These are phyloP conservation scores for Psittacara wagleri DNA, from an alignment of 2,113 vertebrate genomes.

Conservation along the genomic window DNA sequence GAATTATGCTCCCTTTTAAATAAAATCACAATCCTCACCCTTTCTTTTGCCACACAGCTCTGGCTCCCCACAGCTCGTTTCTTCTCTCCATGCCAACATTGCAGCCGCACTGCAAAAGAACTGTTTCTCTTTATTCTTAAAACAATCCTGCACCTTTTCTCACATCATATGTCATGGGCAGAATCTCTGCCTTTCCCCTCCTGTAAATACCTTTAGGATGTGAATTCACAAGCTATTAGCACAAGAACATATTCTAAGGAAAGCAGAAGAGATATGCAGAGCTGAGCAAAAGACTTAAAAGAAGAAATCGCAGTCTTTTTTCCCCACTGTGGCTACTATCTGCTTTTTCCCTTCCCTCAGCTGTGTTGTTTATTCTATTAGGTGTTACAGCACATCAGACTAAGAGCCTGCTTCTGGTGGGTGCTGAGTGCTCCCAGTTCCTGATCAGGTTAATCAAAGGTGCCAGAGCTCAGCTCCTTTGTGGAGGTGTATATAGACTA, in stretches of 20 bases:
- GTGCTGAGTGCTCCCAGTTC: not conserved
- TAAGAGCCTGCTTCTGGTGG: not conserved
- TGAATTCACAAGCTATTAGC: not conserved
- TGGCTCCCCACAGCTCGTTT: not conserved
- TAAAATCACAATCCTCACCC: not conserved
- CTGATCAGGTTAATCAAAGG: not conserved
- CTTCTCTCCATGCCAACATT: not conserved
- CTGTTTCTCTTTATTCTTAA: not conserved
- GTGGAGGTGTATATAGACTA: not conserved
- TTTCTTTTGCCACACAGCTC: conserved; percentile 7
- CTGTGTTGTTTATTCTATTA: not conserved
- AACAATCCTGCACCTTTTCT: not conserved
- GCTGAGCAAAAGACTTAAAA: not conserved
- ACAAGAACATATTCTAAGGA: not conserved
- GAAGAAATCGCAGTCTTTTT: not conserved
- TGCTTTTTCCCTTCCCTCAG: not conserved
- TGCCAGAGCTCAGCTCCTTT: not conserved
- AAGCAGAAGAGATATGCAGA: not conserved
- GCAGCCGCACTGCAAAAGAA: not conserved
- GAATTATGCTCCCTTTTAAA: not conserved
- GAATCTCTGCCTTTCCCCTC: not conserved
- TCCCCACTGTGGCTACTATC: not conserved
- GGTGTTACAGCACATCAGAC: fast-evolving
- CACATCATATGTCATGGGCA: not conserved
- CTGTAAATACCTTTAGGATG: not conserved